A percentile compares a stretch with the other conserved stretches of the same genome.
Conservation (phyloP, 2,797 vertebrate genomes). For the Spinus pinus region DNA sequence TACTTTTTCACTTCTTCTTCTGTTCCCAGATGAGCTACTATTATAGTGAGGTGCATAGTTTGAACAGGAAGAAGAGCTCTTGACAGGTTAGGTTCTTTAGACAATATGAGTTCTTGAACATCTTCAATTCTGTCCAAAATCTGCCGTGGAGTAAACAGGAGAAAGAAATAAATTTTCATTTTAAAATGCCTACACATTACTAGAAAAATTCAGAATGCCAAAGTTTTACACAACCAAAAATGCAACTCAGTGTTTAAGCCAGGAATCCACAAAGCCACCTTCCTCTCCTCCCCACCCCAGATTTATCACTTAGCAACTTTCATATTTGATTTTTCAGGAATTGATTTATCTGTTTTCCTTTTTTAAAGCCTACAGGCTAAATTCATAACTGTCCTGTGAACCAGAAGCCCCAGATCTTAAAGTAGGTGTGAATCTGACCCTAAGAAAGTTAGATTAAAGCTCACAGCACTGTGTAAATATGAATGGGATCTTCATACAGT, state of each 20-base stretch:
- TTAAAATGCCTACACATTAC: neutral
- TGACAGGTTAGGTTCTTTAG: conserved; percentile 50
- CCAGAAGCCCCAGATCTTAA: neutral
- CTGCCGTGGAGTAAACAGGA: conserved; percentile 1
- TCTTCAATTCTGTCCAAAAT: conserved; percentile 68
- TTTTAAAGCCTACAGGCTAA: neutral
- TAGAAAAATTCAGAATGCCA: neutral
- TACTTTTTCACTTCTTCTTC: conserved; percentile 57
- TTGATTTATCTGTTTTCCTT: neutral
- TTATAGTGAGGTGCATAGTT: conserved; percentile 37
- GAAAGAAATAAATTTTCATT: neutral
- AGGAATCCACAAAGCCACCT: neutral
- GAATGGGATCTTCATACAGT: conserved; percentile 54
- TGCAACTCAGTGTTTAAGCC: neutral
- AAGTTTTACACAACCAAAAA: neutral
- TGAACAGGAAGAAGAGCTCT: conserved; percentile 45
- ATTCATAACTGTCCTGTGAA: neutral
- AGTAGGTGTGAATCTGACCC: neutral
- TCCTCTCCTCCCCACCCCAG: neutral
- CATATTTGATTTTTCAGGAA: neutral
- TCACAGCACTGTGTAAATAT: conserved; percentile 41
- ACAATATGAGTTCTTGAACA: conserved; percentile 44
- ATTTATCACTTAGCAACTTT: neutral
- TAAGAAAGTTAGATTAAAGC: conserved; percentile 13
- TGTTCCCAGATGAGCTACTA: conserved; percentile 34